Percentiles rank a stretch among this genome's conserved stretches.
Evolutionary conservation across 1,140 invertebrate genomes (phyloP).

Genomic region (Neodiprion pinetum): DNA sequence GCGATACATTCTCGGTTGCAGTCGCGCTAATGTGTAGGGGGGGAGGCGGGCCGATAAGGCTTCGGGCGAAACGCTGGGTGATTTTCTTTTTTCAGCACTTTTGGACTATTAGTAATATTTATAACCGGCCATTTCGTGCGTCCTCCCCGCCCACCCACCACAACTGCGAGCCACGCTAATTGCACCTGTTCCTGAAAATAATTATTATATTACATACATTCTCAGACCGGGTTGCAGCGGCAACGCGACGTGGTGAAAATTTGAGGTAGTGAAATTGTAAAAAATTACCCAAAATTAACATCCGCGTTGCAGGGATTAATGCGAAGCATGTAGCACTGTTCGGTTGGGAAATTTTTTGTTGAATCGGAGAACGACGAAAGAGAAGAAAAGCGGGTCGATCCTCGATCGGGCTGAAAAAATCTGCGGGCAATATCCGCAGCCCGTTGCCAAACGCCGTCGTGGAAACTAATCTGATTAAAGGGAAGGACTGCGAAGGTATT

Average conservation of each 20-base stretch:
- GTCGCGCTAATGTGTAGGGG: conserved; percentile 6
- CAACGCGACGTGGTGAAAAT: no score
- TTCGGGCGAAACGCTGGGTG: neutral
- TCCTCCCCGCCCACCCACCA: neutral
- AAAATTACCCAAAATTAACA: no score
- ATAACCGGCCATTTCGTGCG: neutral
- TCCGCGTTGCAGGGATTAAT: no score
- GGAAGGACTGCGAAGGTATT: neutral
- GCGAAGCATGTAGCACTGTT: no score
- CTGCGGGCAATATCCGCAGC: no score
- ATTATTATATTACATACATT: neutral
- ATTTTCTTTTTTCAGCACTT: neutral
- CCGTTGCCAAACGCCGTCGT: no score
- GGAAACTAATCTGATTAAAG: no score
- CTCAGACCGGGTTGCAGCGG: no score
- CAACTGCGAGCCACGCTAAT: neutral
- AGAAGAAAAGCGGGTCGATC: no score
- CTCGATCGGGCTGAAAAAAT: no score
- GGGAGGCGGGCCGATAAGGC: neutral
- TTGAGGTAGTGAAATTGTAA: no score
- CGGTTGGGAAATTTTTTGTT: no score
- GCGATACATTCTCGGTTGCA: conserved; percentile 11
- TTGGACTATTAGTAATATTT: conserved; percentile 10
- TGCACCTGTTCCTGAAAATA: neutral
- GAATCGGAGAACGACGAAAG: neutral